A percentile compares a stretch with the other conserved stretches of the same genome.
Conservation (phyloP, 2,888 invertebrate genomes). For the Cataglyphis livida region DNA sequence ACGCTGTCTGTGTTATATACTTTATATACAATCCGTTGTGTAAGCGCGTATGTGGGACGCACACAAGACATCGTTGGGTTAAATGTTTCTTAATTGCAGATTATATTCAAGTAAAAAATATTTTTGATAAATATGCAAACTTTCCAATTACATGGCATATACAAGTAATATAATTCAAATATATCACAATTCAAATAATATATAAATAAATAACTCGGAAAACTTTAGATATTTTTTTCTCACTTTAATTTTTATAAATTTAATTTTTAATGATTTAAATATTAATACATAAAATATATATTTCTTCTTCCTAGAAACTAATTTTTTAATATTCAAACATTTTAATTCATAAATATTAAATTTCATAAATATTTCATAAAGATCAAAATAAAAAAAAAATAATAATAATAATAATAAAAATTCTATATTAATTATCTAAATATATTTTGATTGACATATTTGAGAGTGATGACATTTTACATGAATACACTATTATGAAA, state of each 20-base stretch:
- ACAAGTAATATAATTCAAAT: neutral
- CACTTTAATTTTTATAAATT: too few relatives aligned
- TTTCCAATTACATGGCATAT: neutral
- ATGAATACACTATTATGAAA: neutral
- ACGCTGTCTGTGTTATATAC: constrained; percentile 51
- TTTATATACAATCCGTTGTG: constrained; percentile 48
- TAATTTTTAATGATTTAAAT: neutral
- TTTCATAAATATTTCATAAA: too few relatives aligned
- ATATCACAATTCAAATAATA: too few relatives aligned
- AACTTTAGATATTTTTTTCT: too few relatives aligned
- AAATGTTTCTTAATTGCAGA: constrained; percentile 29
- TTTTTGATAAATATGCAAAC: neutral
- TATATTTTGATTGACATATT: neutral
- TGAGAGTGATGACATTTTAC: neutral
- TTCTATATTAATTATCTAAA: constrained; percentile 13
- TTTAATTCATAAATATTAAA: neutral
- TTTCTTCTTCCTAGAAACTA: neutral
- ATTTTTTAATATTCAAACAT: neutral
- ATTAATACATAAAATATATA: neutral
- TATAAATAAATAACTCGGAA: too few relatives aligned
- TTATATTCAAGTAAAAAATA: neutral
- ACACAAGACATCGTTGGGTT: constrained; percentile 26
- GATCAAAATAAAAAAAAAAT: neutral
- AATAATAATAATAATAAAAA: neutral
- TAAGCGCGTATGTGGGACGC: constrained; percentile 22